phyloP scores from a whole-genome alignment of 37 sponge, comb jelly and placozoan species.

The Cliona cf. orientalis region DNA sequence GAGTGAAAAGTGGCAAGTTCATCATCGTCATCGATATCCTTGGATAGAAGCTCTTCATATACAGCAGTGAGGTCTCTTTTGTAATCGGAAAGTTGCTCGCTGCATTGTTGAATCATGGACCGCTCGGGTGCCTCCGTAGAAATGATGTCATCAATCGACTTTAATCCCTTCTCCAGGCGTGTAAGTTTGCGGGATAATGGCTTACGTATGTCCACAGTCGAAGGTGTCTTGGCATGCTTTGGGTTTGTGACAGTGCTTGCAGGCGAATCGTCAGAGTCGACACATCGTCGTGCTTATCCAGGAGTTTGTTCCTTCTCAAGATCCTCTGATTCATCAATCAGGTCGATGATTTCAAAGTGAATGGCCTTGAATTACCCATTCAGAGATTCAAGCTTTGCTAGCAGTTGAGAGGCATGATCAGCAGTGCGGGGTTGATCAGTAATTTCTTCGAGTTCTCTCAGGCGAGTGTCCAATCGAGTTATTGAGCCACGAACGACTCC shows the following conservation, averaged over 20 bases:
- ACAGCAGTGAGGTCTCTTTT: slow-evolving; percentile 43
- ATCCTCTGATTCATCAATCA: slow-evolving; percentile 8
- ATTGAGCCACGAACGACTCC: slow-evolving; percentile 33
- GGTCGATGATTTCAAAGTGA: slow-evolving; percentile 41
- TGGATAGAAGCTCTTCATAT: slow-evolving; percentile 27
- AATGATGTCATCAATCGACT: neutral
- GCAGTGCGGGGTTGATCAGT: slow-evolving; percentile 45
- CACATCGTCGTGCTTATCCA: slow-evolving; percentile 47
- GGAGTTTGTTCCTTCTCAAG: slow-evolving; percentile 23
- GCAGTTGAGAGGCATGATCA: slow-evolving; percentile 24
- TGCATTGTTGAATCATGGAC: slow-evolving; percentile 13
- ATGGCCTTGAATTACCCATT: slow-evolving; percentile 28
- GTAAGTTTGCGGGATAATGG: slow-evolving; percentile 25
- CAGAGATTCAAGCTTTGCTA: slow-evolving; percentile 24
- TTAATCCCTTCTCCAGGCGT: slow-evolving; percentile 4
- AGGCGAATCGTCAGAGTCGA: slow-evolving; percentile 9
- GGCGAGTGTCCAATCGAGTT: slow-evolving; percentile 9
- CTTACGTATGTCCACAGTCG: slow-evolving; percentile 4
- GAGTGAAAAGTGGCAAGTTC: slow-evolving; percentile 25
- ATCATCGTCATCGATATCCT: slow-evolving; percentile 37
- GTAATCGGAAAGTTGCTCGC: slow-evolving; percentile 39
- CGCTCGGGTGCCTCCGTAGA: slow-evolving; percentile 15
- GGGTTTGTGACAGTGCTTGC: slow-evolving; percentile 5
- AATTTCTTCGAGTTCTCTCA: slow-evolving; percentile 30
- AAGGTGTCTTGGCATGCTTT: neutral